Percentiles rank a stretch among this genome's conserved stretches.
phyloP scores from a whole-genome alignment of 1,140 invertebrate species.

The Charaxes varanes region DNA sequence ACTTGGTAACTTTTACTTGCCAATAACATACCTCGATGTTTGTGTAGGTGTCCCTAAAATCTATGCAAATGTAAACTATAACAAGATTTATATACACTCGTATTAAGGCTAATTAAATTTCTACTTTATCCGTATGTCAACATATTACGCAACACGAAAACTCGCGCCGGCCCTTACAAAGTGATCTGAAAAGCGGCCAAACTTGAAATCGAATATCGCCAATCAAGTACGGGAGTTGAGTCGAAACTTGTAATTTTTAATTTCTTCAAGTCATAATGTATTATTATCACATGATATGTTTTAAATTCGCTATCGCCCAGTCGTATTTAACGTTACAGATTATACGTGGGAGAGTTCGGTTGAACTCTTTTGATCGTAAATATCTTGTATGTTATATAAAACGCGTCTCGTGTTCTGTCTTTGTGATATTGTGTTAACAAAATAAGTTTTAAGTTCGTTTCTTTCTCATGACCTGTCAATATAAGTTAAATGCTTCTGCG shows the following conservation, averaged over 20 bases:
- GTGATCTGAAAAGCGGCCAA: slow-evolving; percentile 22
- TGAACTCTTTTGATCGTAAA: not conserved
- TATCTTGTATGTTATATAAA: too few relatives aligned
- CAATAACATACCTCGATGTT: too few relatives aligned
- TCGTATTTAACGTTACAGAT: slow-evolving; percentile 7
- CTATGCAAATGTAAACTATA: too few relatives aligned
- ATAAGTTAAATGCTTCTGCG: too few relatives aligned
- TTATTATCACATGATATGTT: slow-evolving; percentile 19
- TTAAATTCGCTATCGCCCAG: slow-evolving; percentile 8
- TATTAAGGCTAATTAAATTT: slow-evolving; percentile 21
- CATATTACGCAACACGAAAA: slow-evolving; percentile 21
- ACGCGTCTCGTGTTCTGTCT: too few relatives aligned
- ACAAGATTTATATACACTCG: too few relatives aligned
- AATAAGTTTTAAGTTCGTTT: too few relatives aligned
- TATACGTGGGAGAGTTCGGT: not conserved
- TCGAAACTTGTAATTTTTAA: slow-evolving; percentile 19
- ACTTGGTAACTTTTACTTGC: too few relatives aligned
- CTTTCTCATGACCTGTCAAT: too few relatives aligned
- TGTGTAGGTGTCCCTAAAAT: too few relatives aligned
- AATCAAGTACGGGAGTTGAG: slow-evolving; percentile 21
- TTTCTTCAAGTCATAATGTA: slow-evolving; percentile 17
- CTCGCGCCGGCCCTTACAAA: slow-evolving; percentile 22
- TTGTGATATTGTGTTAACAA: too few relatives aligned
- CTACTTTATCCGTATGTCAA: slow-evolving; percentile 22
- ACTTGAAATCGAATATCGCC: slow-evolving; percentile 24